These are phyloP conservation scores for Parazoanthus darwini DNA, from an alignment of 92 coral and sea anemone genomes.

Conservation along the genomic window DNA sequence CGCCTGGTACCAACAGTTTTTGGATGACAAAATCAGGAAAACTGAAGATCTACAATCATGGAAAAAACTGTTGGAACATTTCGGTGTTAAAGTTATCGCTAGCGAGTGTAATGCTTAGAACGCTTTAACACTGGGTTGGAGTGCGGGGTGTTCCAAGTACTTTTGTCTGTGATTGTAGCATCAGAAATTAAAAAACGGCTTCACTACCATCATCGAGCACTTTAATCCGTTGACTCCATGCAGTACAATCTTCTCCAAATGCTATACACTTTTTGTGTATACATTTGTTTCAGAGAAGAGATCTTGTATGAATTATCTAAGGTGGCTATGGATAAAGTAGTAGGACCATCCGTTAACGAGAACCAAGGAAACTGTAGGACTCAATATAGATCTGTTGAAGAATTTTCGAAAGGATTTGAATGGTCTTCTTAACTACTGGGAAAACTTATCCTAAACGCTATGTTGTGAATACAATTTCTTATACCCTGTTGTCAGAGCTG, in stretches of 20 bases:
- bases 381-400: too few species aligned
- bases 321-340: conserved; percentile 24
- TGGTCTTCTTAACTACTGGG: too few species aligned
- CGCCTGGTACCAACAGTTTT: neutral
- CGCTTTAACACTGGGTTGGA: too few species aligned
- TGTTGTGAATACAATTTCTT: too few species aligned
- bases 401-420: too few species aligned
- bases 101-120: too few species aligned
- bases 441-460: too few species aligned
- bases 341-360: neutral
- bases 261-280: neutral
- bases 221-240: conserved; percentile 35
- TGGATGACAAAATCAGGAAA: neutral
- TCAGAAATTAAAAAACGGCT: conserved; percentile 16
- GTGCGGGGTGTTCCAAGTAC: too few species aligned
- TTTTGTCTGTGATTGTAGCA: neutral
- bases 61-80: too few species aligned
- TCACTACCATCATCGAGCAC: conserved; percentile 35
- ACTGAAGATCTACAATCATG: neutral
- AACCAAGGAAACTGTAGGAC: too few species aligned
- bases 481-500: too few species aligned
- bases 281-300: conserved; percentile 30
- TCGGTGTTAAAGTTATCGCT: too few species aligned
- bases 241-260: conserved; percentile 37
- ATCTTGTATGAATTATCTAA: conserved; percentile 24